Percentiles rank a stretch among this genome's conserved stretches.
Evolutionary conservation across 2,113 vertebrate genomes (phyloP).

Genomic region (Anhinga rufa): DNA sequence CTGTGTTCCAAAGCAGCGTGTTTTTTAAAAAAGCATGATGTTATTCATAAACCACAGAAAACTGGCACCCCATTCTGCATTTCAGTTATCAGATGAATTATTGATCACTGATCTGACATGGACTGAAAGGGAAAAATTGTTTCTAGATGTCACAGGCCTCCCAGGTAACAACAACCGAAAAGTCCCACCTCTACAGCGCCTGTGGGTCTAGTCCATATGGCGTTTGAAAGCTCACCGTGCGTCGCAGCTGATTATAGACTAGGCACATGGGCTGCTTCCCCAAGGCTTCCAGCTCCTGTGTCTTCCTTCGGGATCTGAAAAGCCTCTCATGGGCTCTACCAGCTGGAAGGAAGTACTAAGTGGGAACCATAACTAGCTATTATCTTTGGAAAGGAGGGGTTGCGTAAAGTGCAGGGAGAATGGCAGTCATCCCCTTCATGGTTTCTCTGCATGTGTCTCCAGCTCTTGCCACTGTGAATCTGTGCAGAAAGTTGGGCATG

Average conservation of each 20-base stretch:
- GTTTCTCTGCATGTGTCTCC: neutral
- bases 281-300: neutral
- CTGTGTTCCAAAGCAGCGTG: neutral
- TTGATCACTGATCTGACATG: neutral
- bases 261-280: neutral
- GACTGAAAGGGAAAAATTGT: neutral
- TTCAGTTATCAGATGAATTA: neutral
- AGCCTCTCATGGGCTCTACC: neutral
- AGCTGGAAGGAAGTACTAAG: neutral
- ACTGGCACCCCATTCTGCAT: neutral
- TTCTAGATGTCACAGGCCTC: neutral
- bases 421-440: fast-evolving
- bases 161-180: neutral
- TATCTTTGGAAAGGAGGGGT: neutral
- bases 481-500: neutral
- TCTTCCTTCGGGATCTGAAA: neutral
- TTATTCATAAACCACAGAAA: neutral
- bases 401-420: neutral
- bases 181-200: neutral
- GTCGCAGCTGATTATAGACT: neutral
- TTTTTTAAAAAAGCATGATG: fast-evolving
- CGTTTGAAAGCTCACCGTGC: neutral
- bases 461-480: neutral
- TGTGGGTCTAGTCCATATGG: neutral
- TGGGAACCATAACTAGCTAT: neutral